phyloP scores from a whole-genome alignment of 1,140 invertebrate genomes.

The Bombus polaris region DNA sequence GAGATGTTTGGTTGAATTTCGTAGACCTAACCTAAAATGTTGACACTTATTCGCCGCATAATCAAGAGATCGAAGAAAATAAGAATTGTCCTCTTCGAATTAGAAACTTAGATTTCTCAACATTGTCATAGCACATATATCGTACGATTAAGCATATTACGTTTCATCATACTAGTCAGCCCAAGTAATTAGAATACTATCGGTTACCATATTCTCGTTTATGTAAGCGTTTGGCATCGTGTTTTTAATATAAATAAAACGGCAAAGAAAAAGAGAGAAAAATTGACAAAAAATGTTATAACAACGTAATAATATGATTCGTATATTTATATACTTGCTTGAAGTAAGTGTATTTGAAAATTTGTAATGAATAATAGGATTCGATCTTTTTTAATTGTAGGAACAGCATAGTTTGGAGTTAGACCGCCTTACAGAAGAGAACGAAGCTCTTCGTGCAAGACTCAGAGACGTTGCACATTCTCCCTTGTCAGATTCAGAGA shows the following conservation, averaged over 20 bases:
- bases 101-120: slow-evolving; percentile 16
- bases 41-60: slow-evolving; percentile 22
- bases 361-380: not conserved
- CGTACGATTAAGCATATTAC: not conserved
- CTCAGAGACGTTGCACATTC: slow-evolving; percentile 90
- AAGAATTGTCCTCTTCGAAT: slow-evolving; percentile 13
- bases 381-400: slow-evolving; percentile 69
- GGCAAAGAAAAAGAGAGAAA: not conserved
- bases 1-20: not conserved
- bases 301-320: not conserved
- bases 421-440: slow-evolving; percentile 88
- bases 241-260: slow-evolving; percentile 1
- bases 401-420: slow-evolving; percentile 86
- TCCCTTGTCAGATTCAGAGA: slow-evolving; percentile 91
- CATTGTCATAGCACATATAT: slow-evolving; percentile 9
- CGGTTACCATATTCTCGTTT: slow-evolving; percentile 37
- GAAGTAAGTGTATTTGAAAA: no score
- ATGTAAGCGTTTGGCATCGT: slow-evolving; percentile 12
- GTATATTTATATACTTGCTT: not conserved
- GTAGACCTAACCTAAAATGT: slow-evolving; percentile 43
- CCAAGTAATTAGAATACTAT: slow-evolving; percentile 30
- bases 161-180: slow-evolving; percentile 2
- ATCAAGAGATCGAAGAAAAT: not conserved
- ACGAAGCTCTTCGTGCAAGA: slow-evolving; percentile 87
- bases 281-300: not conserved